Percentiles rank a stretch among this genome's conserved stretches.
Evolutionary conservation across 2,888 invertebrate genomes (phyloP).

Genomic region (Arrhopalites spinosus): DNA sequence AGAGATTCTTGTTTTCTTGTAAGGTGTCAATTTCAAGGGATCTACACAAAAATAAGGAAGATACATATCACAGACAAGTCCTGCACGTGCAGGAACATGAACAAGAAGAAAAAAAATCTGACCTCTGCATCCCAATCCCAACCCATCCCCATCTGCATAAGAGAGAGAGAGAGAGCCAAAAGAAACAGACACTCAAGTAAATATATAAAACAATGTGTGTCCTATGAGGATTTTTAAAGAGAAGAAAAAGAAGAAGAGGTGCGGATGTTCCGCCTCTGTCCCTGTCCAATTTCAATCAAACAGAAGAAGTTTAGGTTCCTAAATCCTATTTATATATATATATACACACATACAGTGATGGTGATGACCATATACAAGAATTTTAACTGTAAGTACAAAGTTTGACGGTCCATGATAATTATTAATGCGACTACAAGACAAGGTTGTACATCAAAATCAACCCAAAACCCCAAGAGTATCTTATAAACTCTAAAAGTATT

Average conservation of each 20-base stretch:
- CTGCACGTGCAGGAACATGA: background rate
- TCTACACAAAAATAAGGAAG: background rate
- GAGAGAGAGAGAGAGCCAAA: background rate
- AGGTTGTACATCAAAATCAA: too few relatives aligned
- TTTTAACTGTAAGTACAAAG: too few relatives aligned
- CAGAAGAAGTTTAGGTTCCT: too few relatives aligned
- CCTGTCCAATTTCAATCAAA: too few relatives aligned
- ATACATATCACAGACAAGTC: background rate
- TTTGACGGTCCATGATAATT: too few relatives aligned
- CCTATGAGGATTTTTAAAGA: background rate
- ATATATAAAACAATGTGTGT: background rate
- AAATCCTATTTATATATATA: too few relatives aligned
- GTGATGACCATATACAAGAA: too few relatives aligned
- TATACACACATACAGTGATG: too few relatives aligned
- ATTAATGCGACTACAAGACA: too few relatives aligned
- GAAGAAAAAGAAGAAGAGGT: background rate
- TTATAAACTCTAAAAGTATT: too few relatives aligned
- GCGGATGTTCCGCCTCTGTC: too few relatives aligned
- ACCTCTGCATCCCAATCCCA: background rate
- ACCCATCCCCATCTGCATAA: background rate
- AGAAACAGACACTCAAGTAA: background rate
- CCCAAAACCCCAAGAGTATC: too few relatives aligned
- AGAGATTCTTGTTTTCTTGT: background rate
- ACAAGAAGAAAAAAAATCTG: background rate
- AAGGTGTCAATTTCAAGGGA: conserved; percentile 9